phyloP scores from a whole-genome alignment of 2,888 invertebrate species.

The Gisinianus flammeolus region DNA sequence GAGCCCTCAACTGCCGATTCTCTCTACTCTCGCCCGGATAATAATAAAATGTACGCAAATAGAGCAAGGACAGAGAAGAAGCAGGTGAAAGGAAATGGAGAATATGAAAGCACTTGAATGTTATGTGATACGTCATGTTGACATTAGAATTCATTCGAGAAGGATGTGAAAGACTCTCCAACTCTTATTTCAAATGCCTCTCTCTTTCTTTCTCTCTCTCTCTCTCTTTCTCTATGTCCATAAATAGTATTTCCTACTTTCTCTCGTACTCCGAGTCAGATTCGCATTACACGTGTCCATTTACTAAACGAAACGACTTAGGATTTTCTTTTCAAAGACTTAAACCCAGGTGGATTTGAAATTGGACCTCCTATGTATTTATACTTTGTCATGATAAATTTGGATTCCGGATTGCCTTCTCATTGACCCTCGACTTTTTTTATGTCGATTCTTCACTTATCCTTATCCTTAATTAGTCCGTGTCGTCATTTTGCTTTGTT shows the following conservation, averaged over 20 bases:
- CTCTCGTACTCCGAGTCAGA: too few species aligned
- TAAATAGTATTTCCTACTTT: too few species aligned
- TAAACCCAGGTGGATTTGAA: too few species aligned
- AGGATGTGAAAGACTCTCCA: slow-evolving; percentile 5
- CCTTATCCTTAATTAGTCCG: too few species aligned
- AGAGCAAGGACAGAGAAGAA: neutral
- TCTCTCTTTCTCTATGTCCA: neutral
- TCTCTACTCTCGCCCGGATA: neutral
- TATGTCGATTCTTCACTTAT: too few species aligned
- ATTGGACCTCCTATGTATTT: too few species aligned
- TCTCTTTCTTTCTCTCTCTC: neutral
- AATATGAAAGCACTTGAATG: slow-evolving; percentile 4
- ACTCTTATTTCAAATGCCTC: slow-evolving; percentile 16
- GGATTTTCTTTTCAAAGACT: neutral
- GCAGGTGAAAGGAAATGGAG: neutral
- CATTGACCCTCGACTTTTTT: too few species aligned
- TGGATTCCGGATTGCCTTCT: too few species aligned
- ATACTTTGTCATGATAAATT: too few species aligned
- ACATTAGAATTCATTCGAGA: neutral
- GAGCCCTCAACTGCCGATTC: neutral
- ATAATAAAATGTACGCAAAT: neutral
- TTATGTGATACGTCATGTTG: slow-evolving; percentile 9
- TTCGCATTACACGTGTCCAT: neutral
- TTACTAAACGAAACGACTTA: neutral
- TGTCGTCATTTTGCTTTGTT: too few species aligned